Evolutionary conservation across 2,888 invertebrate species (phyloP), one percentile per base, ranked within the genome.

Genomic region (Ypsolopha scabrella): DNA sequence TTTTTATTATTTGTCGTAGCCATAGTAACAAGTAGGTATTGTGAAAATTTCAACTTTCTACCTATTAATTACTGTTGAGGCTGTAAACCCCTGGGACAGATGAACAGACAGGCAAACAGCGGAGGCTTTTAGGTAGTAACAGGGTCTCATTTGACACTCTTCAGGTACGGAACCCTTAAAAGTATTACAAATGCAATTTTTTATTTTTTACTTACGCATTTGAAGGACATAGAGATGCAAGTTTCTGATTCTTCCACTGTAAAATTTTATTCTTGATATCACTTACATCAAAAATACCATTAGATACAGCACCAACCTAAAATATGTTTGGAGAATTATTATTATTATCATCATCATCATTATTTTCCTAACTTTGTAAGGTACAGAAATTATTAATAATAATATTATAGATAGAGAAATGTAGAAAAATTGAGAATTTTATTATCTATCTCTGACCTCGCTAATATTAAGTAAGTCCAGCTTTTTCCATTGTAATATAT

Each of bases 221-320:
- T 10, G 81, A 69, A 41, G 86, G 85, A 68, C 86, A 86, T 11
- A 83, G 55, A 11, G 77, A 65, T 1, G 76, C 60, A n/a, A 86
- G 58, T 61, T 86, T 86, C 61, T 86, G 81, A 6, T 72, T 70
- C 71, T 86, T 85, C 86, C 86, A 86, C 66, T 86, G 85, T 33
- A 85, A 54, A 57, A 86, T 67, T 73, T 86, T 86, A 57, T 82
- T 86, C 68, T 86, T 86, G 1, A 86, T 79, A 52, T 83, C 80
- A 57, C 67, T 74, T 46, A 86, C 70, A 60, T 86, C 86, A 61
- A 86, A 82, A 35, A 81, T 72, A 34, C 83, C 85, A 52, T 81
- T 81, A 37, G 77, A 64, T 9, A 73, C 62, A 24, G 71, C 80
- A 24, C 78, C 80, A 43, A 77, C 67, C 85, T 86, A 33, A 47